Evolutionary conservation across 2,113 vertebrate species (phyloP).

Genomic region (Physeter macrocephalus): DNA sequence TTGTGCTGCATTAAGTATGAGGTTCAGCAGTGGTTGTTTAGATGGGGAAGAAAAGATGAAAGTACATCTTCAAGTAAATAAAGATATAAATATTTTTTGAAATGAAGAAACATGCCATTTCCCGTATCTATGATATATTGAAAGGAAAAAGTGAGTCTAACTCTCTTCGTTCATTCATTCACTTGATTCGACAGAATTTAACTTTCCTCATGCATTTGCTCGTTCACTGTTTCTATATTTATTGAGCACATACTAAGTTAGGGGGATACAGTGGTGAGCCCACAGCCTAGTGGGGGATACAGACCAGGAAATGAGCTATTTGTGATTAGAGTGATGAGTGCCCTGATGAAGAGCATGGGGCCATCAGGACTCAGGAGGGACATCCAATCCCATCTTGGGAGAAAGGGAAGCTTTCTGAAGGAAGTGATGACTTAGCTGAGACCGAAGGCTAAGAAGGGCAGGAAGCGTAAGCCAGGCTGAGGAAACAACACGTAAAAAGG

Average conservation of each 20-base stretch:
- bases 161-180: not conserved
- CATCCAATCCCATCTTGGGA: not conserved
- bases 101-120: not conserved
- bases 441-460: not conserved
- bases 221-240: not conserved
- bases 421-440: not conserved
- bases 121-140: not conserved
- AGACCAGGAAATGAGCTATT: not conserved
- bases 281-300: not conserved
- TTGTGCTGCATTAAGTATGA: not conserved
- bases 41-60: not conserved
- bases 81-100: not conserved
- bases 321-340: not conserved
- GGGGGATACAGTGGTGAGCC: not conserved
- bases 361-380: not conserved
- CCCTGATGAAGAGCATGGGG: rapidly evolving
- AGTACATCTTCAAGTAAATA: not conserved
- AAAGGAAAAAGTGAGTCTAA: not conserved
- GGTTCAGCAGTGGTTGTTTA: not conserved
- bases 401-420: not conserved
- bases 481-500: not conserved
- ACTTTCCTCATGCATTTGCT: not conserved
- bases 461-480: not conserved
- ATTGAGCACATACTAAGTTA: not conserved
- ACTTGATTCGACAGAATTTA: not conserved